These are phyloP conservation scores for Cerastis rubricosa DNA, from an alignment of 2,888 invertebrate species.

Conservation along the genomic window DNA sequence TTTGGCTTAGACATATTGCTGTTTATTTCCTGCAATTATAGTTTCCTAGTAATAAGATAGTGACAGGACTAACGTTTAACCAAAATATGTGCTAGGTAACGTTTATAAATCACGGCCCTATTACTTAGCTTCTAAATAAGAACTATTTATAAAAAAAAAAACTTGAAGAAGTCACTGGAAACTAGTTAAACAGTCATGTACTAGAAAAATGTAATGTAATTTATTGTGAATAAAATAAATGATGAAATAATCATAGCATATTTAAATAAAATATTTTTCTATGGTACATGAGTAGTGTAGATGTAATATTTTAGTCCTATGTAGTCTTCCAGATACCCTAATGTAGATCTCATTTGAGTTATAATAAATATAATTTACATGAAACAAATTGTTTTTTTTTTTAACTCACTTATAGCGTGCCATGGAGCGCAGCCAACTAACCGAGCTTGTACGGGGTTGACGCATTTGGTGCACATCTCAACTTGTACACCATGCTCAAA, in stretches of 20 bases:
- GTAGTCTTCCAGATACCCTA: conserved; percentile 85
- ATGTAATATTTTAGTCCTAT: conserved; percentile 65
- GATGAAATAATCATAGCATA: conserved; percentile 39
- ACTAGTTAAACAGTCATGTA: conserved; percentile 44
- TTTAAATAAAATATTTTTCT: conserved; percentile 65
- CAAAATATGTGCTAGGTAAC: neutral
- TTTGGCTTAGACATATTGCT: neutral
- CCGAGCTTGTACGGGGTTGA: too few relatives aligned
- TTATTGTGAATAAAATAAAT: conserved; percentile 40
- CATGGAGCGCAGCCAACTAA: too few relatives aligned
- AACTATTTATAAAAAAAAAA: conserved; percentile 34
- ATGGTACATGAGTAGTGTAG: conserved; percentile 57
- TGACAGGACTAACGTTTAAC: neutral
- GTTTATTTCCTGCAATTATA: neutral
- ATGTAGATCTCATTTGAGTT: conserved; percentile 82
- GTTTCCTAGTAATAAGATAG: neutral
- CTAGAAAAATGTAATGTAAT: conserved; percentile 51
- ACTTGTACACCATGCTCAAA: too few relatives aligned
- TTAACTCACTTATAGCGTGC: neutral
- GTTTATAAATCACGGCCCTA: neutral
- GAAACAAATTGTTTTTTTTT: conserved; percentile 12
- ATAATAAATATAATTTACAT: conserved; percentile 68
- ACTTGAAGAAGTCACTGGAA: conserved; percentile 31
- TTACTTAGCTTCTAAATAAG: conserved; percentile 28
- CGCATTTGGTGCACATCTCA: too few relatives aligned